Base-by-base conservation (phyloP, 2,797 vertebrate genomes). In the Mareca penelope region DNA sequence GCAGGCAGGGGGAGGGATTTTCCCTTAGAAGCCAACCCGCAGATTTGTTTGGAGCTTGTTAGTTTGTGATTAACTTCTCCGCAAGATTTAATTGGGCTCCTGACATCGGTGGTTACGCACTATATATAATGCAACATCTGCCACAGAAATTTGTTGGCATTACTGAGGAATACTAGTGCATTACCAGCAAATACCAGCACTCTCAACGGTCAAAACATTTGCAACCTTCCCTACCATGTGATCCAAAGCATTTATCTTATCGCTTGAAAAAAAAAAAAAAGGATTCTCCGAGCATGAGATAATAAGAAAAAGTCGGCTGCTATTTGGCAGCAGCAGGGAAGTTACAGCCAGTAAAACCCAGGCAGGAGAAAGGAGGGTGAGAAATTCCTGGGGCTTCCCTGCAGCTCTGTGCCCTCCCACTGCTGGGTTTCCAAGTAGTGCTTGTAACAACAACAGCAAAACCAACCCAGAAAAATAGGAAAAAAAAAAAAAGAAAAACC, bases 21-120 rank as follows among this genome's bases (percentile, higher is more conserved):
- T 14, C 44, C 77, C 72, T 56, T 0, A 0, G 0, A 29, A 83
- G 10, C 40, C 69, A 68, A 14, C 7, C 73, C 91, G 33, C 61
- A 6, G 65, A 12, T 93, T 14, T 68, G 72, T 39, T 72, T 79
- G 68, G 9, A 88, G 89, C 73, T 89, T 7, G 37, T 89, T 78
- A 61, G 18, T 88, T 40, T 11, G 23, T 61, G 73, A 89, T 88
- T 91, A 76, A 89, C 89, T 92, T 50, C 61, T 37, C 61, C 77
- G 22, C 55, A 11, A 28, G 44, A 6, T 53, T 87, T 92, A 91
- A 94, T 61, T 87, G 85, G 28, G 2, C 61, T 87, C 87, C 16
- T 57, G 69, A 10, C 84, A 28, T 2, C 1, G 48, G 81, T 40
- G 79, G 87, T 91, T 93, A 57, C 79, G 21, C 21, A 1, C n/a